phyloP scores from a whole-genome alignment of 2,888 invertebrate species.

The Reticulitermes lucifugus region DNA sequence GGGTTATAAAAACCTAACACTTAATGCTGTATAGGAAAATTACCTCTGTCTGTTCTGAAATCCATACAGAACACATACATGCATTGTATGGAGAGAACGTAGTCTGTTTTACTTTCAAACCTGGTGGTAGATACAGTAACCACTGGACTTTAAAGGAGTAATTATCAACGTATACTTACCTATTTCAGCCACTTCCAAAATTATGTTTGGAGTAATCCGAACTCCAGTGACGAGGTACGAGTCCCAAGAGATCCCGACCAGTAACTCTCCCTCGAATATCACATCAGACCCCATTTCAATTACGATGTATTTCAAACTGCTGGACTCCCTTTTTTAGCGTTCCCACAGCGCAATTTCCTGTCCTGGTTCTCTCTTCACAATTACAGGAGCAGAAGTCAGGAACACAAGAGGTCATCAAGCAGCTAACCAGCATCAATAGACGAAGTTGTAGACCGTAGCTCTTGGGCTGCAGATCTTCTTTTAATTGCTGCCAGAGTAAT shows the following conservation, averaged over 20 bases:
- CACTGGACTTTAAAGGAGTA: too few relatives aligned
- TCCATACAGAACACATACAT: too few relatives aligned
- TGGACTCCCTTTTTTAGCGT: background rate
- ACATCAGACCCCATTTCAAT: background rate
- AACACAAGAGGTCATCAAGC: constrained; percentile 25
- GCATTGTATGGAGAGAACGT: too few relatives aligned
- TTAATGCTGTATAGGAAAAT: too few relatives aligned
- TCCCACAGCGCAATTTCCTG: constrained; percentile 1
- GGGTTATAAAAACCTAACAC: too few relatives aligned
- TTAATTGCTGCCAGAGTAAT: background rate
- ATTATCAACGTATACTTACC: too few relatives aligned
- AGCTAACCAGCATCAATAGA: constrained; percentile 17
- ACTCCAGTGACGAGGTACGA: background rate
- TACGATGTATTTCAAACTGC: background rate
- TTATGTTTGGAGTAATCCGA: too few relatives aligned
- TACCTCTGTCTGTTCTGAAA: too few relatives aligned
- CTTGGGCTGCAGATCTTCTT: background rate
- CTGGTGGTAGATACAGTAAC: too few relatives aligned
- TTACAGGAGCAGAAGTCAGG: background rate
- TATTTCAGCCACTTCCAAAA: too few relatives aligned
- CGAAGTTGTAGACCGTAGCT: background rate
- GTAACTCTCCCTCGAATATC: background rate
- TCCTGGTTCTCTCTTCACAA: constrained; percentile 13
- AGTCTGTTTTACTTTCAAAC: too few relatives aligned
- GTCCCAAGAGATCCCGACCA: background rate